These are phyloP conservation scores for Mactromeris polynyma DNA, from an alignment of 2,888 invertebrate genomes.

Conservation along the genomic window DNA sequence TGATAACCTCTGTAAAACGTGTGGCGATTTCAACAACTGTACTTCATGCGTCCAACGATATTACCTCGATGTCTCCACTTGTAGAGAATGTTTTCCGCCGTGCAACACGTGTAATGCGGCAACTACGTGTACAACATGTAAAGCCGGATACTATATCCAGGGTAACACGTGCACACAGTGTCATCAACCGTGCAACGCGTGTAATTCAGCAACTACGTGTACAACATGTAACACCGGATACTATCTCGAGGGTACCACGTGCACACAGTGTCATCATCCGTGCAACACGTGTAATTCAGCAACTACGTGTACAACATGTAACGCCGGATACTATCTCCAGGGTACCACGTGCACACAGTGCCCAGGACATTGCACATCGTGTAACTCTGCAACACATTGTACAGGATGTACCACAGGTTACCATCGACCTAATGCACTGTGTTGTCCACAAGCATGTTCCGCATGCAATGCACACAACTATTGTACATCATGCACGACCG, in stretches of 20 bases:
- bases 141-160: neutral
- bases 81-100: neutral
- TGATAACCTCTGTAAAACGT: neutral
- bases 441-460: neutral
- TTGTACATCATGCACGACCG: neutral
- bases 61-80: neutral
- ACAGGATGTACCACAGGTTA: neutral
- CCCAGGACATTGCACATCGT: neutral
- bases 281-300: neutral
- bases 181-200: neutral
- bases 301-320: neutral
- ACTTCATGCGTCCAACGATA: neutral
- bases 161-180: neutral
- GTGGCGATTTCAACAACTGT: neutral
- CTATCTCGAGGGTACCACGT: neutral
- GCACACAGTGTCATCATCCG: neutral
- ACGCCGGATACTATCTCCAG: neutral
- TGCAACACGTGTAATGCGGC: neutral
- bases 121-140: neutral
- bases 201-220: neutral
- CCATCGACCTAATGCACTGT: neutral
- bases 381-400: neutral
- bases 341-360: neutral
- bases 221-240: neutral
- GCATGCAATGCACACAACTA: neutral